phyloP scores from a whole-genome alignment of 2,113 vertebrate genomes.

The Leptocoma aspasia region DNA sequence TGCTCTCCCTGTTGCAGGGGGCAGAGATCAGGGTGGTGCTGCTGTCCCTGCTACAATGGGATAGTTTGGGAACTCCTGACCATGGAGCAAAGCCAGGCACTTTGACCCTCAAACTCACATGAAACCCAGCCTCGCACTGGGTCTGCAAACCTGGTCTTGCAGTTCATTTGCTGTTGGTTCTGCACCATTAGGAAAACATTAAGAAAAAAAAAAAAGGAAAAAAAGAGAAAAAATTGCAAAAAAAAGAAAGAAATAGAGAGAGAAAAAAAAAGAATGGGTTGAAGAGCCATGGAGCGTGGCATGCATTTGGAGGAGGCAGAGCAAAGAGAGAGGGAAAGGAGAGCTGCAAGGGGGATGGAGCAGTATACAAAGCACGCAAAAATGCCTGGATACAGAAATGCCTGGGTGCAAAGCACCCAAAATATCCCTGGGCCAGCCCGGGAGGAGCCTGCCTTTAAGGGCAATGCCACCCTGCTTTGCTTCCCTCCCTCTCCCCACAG shows the following conservation, averaged over 20 bases:
- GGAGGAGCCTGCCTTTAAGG: not conserved
- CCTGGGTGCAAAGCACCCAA: not conserved
- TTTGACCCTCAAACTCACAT: accelerated
- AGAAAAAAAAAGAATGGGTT: not conserved
- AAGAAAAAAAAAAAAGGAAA: accelerated
- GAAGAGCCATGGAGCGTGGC: not conserved
- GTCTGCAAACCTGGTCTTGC: not conserved
- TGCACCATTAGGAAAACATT: not conserved
- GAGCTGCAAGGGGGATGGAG: accelerated
- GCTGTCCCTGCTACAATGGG: not conserved
- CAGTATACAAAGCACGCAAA: not conserved
- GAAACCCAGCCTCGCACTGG: accelerated
- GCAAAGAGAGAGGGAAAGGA: not conserved
- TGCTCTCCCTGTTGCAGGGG: not conserved
- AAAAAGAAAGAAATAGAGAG: not conserved
- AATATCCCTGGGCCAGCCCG: not conserved
- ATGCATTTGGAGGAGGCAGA: not conserved
- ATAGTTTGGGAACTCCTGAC: not conserved
- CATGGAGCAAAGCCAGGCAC: accelerated
- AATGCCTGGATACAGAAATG: not conserved
- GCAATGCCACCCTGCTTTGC: accelerated
- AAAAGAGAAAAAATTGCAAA: accelerated
- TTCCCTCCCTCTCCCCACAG: not conserved
- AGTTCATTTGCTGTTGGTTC: not conserved
- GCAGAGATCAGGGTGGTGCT: not conserved